phyloP scores from a whole-genome alignment of 2,113 vertebrate genomes.

The Corapipo altera region DNA sequence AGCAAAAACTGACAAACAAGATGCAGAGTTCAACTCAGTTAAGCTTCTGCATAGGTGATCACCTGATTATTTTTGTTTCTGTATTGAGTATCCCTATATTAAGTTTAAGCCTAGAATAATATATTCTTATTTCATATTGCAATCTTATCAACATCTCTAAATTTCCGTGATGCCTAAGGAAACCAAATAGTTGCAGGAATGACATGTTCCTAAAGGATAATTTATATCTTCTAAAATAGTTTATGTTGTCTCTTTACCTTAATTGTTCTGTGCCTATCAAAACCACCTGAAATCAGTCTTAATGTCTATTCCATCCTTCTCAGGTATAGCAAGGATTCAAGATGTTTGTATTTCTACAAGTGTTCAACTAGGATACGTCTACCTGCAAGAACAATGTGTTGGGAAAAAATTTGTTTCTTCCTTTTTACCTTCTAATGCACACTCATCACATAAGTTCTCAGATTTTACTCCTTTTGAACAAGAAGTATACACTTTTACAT shows the following conservation, averaged over 20 bases:
- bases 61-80: background rate
- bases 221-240: background rate
- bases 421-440: background rate
- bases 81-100: background rate
- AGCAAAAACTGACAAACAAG: background rate
- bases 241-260: background rate
- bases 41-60: background rate
- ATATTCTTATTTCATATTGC: background rate
- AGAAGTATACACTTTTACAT: background rate
- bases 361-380: accelerated
- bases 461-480: background rate
- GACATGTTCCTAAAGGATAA: accelerated
- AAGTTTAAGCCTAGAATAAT: background rate
- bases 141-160: background rate
- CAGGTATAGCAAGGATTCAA: background rate
- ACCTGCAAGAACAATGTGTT: accelerated
- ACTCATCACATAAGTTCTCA: background rate
- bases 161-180: background rate
- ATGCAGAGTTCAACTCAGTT: background rate
- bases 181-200: background rate
- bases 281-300: background rate
- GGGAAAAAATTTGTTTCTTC: background rate
- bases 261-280: background rate
- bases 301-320: background rate
- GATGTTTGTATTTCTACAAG: background rate